A percentile compares a stretch with the other conserved stretches of the same genome.
phyloP scores from a whole-genome alignment of 2,888 invertebrate species.

The Platynereis dumerilii region DNA sequence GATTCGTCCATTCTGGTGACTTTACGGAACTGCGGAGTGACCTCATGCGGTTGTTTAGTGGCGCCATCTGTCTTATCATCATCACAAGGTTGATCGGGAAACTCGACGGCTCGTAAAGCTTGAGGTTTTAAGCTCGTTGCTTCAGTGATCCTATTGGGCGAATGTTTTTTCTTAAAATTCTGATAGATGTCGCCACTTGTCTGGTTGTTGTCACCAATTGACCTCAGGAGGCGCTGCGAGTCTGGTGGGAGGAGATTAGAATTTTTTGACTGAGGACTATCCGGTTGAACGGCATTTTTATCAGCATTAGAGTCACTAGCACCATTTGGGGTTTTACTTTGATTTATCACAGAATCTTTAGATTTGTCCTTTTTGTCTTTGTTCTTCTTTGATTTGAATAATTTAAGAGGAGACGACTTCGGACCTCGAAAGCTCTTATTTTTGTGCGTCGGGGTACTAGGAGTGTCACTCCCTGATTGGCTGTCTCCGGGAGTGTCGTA shows the following conservation, averaged over 20 bases:
- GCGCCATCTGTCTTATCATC: constrained; percentile 1
- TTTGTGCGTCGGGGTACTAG: background rate
- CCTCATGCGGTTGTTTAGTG: background rate
- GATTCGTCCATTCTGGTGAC: background rate
- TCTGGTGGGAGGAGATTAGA: constrained; percentile 9
- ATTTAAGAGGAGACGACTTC: background rate
- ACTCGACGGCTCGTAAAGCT: constrained; percentile 40
- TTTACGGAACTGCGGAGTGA: no score
- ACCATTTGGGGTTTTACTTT: background rate
- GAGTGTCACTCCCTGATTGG: constrained; percentile 10
- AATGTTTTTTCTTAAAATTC: constrained; percentile 52
- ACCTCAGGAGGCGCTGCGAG: constrained; percentile 42
- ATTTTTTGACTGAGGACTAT: constrained; percentile 8
- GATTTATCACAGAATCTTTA: background rate
- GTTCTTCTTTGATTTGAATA: constrained; percentile 11
- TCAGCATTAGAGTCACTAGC: background rate
- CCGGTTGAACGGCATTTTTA: background rate
- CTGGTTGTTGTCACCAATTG: constrained; percentile 48
- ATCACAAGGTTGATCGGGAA: constrained; percentile 29
- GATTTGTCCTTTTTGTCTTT: background rate
- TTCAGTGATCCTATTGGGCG: constrained; percentile 38
- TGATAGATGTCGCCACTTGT: constrained; percentile 45
- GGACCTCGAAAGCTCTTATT: constrained; percentile 8
- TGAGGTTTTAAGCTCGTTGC: constrained; percentile 35
- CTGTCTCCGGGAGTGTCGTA: constrained; percentile 15